Evolutionary conservation across 1,140 invertebrate genomes (phyloP).

Genomic region (Periplaneta americana): DNA sequence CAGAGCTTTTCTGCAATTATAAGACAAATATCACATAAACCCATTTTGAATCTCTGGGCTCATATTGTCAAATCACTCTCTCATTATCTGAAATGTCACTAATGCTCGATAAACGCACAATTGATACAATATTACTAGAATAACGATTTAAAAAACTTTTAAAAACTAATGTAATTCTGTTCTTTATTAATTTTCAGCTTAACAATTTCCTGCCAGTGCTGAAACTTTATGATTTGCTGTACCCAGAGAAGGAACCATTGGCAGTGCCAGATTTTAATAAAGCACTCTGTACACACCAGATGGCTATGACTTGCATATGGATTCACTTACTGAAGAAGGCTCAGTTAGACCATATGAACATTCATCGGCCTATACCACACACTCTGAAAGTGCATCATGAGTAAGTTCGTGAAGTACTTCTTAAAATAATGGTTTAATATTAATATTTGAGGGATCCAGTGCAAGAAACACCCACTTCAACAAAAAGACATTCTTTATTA

Average conservation of each 20-base stretch:
- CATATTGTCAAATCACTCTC: no score
- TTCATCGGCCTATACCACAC: conserved; percentile 72
- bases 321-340: conserved; percentile 93
- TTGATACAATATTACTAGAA: no score
- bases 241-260: conserved; percentile 85
- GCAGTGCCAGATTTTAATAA: conserved; percentile 85
- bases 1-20: no score
- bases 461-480: no score
- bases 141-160: no score
- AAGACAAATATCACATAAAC: no score
- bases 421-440: no score
- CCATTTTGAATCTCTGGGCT: no score
- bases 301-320: conserved; percentile 94
- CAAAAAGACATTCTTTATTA: no score
- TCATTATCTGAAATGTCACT: no score
- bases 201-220: conserved; percentile 87
- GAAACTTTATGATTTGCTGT: conserved; percentile 86
- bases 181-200: conserved; percentile 44
- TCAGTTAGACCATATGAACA: conserved; percentile 70
- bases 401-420: conserved; percentile 50
- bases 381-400: conserved; percentile 81
- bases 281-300: conserved; percentile 80
- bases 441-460: no score
- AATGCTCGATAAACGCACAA: no score
- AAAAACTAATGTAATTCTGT: not conserved